A percentile compares a stretch with the other conserved stretches of the same genome.
Evolutionary conservation across 2,113 vertebrate genomes (phyloP).

Genomic region (Tragelaphus strepsiceros): DNA sequence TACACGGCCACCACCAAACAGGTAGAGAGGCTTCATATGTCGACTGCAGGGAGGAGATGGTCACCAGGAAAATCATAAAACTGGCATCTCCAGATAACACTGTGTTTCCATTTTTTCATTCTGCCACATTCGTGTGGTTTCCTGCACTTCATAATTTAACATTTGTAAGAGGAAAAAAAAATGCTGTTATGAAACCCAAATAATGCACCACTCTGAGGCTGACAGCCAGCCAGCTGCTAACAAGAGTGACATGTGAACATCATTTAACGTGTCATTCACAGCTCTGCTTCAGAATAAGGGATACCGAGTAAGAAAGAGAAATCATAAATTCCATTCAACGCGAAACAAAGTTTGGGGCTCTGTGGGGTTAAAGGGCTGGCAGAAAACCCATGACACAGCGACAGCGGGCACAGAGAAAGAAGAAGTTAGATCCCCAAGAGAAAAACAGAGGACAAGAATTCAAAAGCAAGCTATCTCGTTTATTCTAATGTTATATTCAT

Average conservation of each 20-base stretch:
- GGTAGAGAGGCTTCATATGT: neutral
- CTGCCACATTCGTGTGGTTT: conserved; percentile 59
- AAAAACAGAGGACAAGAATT: neutral
- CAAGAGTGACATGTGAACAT: conserved; percentile 62
- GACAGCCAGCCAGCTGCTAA: conserved; percentile 36
- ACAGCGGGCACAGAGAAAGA: neutral
- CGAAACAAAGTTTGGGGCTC: conserved; percentile 47
- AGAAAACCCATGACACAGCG: neutral
- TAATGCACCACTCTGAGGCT: conserved; percentile 59
- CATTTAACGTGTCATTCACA: conserved; percentile 53
- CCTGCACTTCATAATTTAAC: conserved; percentile 62
- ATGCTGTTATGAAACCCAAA: conserved; percentile 60
- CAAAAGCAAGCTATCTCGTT: neutral
- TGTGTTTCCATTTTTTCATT: conserved; percentile 31
- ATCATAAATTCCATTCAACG: neutral
- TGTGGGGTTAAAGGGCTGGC: neutral
- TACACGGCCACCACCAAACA: neutral
- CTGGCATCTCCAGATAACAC: conserved; percentile 26
- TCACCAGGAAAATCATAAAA: neutral
- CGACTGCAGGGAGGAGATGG: neutral
- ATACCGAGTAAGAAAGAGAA: conserved; percentile 29
- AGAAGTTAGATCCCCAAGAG: neutral
- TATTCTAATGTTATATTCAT: neutral
- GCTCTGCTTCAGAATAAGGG: conserved; percentile 53
- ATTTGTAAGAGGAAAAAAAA: conserved; percentile 40